Conservation (phyloP, 2,797 vertebrate species). For the Urosaurus nigricauda region DNA sequence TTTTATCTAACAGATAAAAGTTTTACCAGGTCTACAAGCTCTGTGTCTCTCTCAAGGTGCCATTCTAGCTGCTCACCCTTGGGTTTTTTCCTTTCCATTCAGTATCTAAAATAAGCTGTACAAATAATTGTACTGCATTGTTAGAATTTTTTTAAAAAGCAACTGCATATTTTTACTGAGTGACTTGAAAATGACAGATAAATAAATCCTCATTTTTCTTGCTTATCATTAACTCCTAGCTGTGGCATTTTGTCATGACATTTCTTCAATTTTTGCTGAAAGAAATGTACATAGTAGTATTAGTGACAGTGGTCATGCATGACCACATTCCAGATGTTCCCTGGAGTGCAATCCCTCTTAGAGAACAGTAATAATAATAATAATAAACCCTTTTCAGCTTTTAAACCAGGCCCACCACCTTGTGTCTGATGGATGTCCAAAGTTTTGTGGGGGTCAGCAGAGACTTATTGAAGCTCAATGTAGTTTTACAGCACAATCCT, state of each 20-base stretch:
- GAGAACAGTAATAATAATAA: background rate
- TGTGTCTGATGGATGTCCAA: background rate
- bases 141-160: background rate
- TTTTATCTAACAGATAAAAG: constrained; percentile 28
- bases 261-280: rapidly evolving
- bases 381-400: background rate
- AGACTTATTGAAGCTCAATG: background rate
- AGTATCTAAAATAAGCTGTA: background rate
- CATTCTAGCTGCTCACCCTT: background rate
- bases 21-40: background rate
- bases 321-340: constrained; percentile 22
- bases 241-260: background rate
- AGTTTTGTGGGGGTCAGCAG: rapidly evolving
- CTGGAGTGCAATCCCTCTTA: constrained; percentile 6
- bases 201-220: constrained; percentile 31
- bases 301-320: constrained; percentile 14
- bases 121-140: background rate
- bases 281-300: constrained; percentile 8
- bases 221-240: constrained; percentile 27
- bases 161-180: constrained; percentile 53
- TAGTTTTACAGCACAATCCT: background rate
- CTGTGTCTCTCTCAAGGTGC: background rate
- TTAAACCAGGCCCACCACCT: background rate
- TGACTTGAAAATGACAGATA: constrained; percentile 16
- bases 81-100: background rate